phyloP scores from a whole-genome alignment of 2,797 vertebrate genomes.

The Hemitrygon akajei region DNA sequence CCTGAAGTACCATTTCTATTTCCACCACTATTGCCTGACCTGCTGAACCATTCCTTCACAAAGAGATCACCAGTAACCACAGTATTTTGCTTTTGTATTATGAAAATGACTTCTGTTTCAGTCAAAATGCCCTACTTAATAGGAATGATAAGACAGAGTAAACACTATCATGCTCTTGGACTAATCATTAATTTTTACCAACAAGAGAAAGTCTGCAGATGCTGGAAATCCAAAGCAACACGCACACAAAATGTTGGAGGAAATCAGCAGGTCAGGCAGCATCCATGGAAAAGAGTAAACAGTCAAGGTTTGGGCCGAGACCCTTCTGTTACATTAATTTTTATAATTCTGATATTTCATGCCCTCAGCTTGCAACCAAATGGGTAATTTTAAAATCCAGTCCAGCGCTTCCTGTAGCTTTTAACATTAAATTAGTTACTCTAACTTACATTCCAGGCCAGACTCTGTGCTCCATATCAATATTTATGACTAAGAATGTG shows the following conservation, averaged over 20 bases:
- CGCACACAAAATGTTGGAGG: too few species aligned
- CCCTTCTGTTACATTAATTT: neutral
- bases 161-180: neutral
- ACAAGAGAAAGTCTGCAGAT: too few species aligned
- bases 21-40: too few species aligned
- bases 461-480: too few species aligned
- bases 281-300: too few species aligned
- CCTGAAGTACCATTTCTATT: too few species aligned
- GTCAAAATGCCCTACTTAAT: neutral
- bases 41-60: too few species aligned
- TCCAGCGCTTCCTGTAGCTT: neutral
- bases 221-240: too few species aligned
- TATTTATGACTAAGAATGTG: neutral
- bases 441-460: too few species aligned
- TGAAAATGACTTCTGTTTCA: neutral
- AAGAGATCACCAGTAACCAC: too few species aligned
- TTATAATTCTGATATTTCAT: neutral
- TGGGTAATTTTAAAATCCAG: neutral
- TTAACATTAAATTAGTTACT: neutral
- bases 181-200: neutral
- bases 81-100: neutral
- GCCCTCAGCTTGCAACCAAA: neutral
- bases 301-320: too few species aligned
- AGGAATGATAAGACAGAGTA: neutral
- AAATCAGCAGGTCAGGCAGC: too few species aligned